These are phyloP conservation scores for Calameuta filiformis DNA, from an alignment of 2,888 invertebrate genomes.

Conservation along the genomic window DNA sequence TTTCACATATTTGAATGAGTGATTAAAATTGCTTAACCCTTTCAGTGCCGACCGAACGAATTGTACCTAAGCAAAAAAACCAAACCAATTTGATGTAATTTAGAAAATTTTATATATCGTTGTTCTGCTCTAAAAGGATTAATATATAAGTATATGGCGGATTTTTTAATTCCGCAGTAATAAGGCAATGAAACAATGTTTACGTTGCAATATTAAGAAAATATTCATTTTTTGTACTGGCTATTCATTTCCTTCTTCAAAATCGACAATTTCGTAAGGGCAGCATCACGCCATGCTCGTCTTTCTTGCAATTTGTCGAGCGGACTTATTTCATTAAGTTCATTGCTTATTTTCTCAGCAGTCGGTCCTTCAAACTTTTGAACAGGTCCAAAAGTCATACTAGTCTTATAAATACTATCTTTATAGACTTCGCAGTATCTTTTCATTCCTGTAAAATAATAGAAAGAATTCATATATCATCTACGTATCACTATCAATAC, in stretches of 20 bases:
- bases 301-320: constrained; percentile 78
- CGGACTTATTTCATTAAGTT: constrained; percentile 80
- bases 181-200: neutral
- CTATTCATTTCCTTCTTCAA: constrained; percentile 80
- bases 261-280: constrained; percentile 81
- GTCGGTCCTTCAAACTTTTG: constrained; percentile 79
- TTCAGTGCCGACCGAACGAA: no score
- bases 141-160: no score
- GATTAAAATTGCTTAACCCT: no score
- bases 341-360: constrained; percentile 76
- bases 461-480: neutral
- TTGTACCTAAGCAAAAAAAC: no score
- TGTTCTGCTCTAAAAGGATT: no score
- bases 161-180: neutral
- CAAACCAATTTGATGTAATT: no score
- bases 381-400: constrained; percentile 79
- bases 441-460: constrained; percentile 66
- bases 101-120: no score
- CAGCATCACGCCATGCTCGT: constrained; percentile 85
- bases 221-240: constrained; percentile 31
- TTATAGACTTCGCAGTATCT: constrained; percentile 74
- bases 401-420: constrained; percentile 72
- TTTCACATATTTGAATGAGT: neutral
- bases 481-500: neutral
- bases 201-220: neutral